Conservation (phyloP, 1,140 invertebrate genomes). For the Cyphomyrmex costatus region DNA sequence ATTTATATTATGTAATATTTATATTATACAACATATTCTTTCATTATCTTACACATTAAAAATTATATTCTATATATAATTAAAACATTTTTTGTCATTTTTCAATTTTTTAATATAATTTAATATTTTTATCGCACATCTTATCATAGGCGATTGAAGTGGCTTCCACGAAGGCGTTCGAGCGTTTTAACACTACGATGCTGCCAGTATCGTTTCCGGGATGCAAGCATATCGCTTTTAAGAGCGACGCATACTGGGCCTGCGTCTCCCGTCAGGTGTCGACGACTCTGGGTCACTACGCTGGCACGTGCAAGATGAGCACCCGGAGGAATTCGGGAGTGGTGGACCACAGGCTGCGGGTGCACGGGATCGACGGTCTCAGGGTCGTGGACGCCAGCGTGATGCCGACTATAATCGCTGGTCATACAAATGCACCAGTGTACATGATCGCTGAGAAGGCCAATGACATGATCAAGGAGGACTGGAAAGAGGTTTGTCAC, state of each 20-base stretch:
- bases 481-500: no score
- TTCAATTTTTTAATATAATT: neutral
- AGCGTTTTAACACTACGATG: constrained; percentile 88
- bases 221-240: constrained; percentile 88
- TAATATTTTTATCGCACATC: neutral
- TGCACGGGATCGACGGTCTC: constrained; percentile 84
- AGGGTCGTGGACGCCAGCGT: constrained; percentile 86
- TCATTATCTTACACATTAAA: neutral
- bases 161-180: constrained; percentile 88
- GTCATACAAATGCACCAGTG: constrained; percentile 85
- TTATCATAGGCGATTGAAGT: constrained; percentile 88
- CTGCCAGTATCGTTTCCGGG: constrained; percentile 89
- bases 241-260: constrained; percentile 91
- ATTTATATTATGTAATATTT: neutral
- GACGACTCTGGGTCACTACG: constrained; percentile 92
- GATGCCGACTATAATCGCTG: constrained; percentile 85
- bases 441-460: constrained; percentile 87
- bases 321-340: constrained; percentile 81
- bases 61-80: neutral
- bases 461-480: constrained; percentile 86
- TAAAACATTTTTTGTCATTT: neutral
- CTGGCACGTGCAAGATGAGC: constrained; percentile 89
- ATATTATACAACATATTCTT: neutral
- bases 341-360: constrained; percentile 84
- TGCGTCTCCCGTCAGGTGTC: constrained; percentile 90